A percentile compares a stretch with the other conserved stretches of the same genome.
phyloP scores from a whole-genome alignment of 2,113 vertebrate species.

The Oncorhynchus clarkii region DNA sequence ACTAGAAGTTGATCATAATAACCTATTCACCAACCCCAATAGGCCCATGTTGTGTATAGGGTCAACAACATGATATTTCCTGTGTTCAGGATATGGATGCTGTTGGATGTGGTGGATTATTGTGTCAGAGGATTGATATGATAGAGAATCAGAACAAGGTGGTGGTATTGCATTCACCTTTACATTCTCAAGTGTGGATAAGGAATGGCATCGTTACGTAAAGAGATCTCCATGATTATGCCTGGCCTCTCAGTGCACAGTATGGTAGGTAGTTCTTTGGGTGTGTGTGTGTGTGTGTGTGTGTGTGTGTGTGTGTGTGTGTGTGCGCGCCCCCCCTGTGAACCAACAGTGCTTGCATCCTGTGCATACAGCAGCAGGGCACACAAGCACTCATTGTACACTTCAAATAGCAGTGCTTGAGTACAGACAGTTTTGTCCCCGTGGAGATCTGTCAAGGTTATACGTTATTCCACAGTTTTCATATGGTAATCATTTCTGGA shows the following conservation, averaged over 20 bases:
- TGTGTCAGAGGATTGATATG: too few species aligned
- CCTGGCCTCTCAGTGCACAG: background rate
- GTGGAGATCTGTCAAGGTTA: slow-evolving; percentile 61
- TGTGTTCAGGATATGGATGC: background rate
- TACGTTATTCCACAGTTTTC: slow-evolving; percentile 65
- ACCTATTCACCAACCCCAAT: slow-evolving; percentile 38
- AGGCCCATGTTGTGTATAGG: slow-evolving; percentile 35
- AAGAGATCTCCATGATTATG: background rate
- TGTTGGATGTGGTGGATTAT: slow-evolving; percentile 4
- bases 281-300: slow-evolving; percentile 1
- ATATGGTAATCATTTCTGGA: slow-evolving; percentile 65
- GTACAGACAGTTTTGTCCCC: slow-evolving; percentile 54
- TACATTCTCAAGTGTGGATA: too few species aligned
- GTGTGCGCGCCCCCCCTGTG: too few species aligned
- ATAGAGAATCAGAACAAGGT: too few species aligned
- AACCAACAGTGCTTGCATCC: too few species aligned
- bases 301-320: background rate
- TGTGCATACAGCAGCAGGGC: too few species aligned
- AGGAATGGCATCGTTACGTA: too few species aligned
- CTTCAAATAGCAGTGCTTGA: slow-evolving; percentile 57
- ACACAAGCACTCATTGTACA: slow-evolving; percentile 52
- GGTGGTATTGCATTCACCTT: too few species aligned
- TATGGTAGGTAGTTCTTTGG: background rate
- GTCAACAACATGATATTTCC: slow-evolving; percentile 55
- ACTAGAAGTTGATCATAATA: slow-evolving; percentile 55